These are phyloP conservation scores for Lonchura striata DNA, from an alignment of 2,113 vertebrate genomes.

Conservation along the genomic window DNA sequence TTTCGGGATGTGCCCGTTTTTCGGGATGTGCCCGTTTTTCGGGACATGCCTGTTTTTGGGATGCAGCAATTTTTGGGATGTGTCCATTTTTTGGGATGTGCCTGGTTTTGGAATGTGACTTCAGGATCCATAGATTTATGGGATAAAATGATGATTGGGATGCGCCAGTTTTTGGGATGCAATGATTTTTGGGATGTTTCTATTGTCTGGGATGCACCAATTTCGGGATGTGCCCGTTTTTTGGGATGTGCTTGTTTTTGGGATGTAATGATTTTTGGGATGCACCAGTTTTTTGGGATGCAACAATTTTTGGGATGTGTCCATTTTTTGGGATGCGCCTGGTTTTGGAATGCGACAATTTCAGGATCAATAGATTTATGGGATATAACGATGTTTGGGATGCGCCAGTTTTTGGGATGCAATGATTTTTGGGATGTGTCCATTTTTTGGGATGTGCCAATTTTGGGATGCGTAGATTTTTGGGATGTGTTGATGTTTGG, in stretches of 20 bases:
- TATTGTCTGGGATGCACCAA: too few relatives aligned
- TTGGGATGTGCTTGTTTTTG: neutral
- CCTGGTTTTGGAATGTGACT: neutral
- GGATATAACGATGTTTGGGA: too few relatives aligned
- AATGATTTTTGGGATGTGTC: neutral
- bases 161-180: neutral
- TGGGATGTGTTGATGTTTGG: too few relatives aligned
- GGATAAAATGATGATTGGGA: too few relatives aligned
- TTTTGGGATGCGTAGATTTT: neutral
- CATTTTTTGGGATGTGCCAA: too few relatives aligned
- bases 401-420: neutral
- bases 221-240: too few relatives aligned
- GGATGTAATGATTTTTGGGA: too few relatives aligned
- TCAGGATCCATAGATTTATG: too few relatives aligned
- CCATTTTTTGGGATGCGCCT: neutral
- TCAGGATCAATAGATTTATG: too few relatives aligned
- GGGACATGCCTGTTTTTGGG: neutral
- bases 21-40: neutral
- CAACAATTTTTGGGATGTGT: neutral
- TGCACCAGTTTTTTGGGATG: neutral
- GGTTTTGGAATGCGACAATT: too few relatives aligned
- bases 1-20: neutral
- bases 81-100: neutral
- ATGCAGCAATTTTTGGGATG: neutral
- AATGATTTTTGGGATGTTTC: neutral